Conservation (phyloP, 2,113 vertebrate genomes). For the Cacatua alba region DNA sequence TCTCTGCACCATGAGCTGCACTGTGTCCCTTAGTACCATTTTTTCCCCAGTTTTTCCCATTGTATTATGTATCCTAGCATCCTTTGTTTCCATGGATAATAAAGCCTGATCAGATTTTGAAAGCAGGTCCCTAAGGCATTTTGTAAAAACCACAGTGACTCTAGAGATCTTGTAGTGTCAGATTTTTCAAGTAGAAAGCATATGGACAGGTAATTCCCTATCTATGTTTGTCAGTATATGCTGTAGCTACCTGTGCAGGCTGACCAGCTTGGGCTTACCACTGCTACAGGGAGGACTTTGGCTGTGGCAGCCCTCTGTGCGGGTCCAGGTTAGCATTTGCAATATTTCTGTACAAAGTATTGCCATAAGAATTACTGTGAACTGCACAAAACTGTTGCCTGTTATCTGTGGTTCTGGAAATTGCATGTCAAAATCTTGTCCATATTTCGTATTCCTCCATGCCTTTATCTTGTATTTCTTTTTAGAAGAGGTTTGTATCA, state of each 20-base stretch:
- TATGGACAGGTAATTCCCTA: neutral
- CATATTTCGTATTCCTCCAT: neutral
- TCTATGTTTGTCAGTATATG: neutral
- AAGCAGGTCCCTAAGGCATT: neutral
- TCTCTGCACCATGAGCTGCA: neutral
- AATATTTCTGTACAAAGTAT: neutral
- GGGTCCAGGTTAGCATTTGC: neutral
- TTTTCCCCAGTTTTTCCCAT: neutral
- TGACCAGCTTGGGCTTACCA: neutral
- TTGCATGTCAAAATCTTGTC: neutral
- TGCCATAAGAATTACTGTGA: neutral
- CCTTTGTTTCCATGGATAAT: neutral
- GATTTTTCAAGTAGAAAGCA: neutral
- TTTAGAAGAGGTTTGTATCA: neutral
- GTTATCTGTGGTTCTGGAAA: neutral
- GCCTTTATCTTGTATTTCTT: neutral
- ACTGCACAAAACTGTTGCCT: neutral
- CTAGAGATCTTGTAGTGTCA: neutral
- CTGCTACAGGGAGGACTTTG: rapidly evolving
- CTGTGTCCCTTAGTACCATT: neutral
- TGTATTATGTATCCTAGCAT: rapidly evolving
- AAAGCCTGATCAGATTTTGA: neutral
- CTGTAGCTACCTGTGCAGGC: neutral
- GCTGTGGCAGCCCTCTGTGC: neutral
- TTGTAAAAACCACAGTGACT: neutral